Evolutionary conservation across 1,140 invertebrate species (phyloP), one percentile per base, ranked within the genome.

Genomic region (Stegodyphus dumicola): DNA sequence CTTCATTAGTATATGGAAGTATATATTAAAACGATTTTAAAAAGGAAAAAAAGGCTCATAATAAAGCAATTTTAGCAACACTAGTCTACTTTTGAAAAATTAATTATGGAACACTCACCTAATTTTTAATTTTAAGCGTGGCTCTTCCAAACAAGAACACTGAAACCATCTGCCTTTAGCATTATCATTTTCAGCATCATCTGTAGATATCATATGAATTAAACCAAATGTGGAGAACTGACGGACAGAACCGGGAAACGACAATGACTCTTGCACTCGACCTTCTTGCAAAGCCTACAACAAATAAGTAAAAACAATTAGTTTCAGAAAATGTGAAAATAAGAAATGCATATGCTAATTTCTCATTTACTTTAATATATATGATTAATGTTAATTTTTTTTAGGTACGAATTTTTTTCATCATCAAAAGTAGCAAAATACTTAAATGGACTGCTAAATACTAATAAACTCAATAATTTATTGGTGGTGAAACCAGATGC

Each of bases 161-260:
- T 80, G 53, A 54, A 64, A 80, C 87, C 84, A 84, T 65, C 73
- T 78, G 2, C 77, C 83, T 64, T 69, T 75, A 9, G 52, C 69
- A 77, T 87, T 77, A 77, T 85, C 81, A 75, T 85, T 74, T 60
- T 77, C 70, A 60, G 60, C 33, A 15, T 86, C 87, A 56, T 83
- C 67, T 49, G 74, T 64, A 7, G 77, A 48, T 18, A 60, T 60
- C 71, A 88, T 86, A 33, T 76, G 75, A 71, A 88, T 71, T 3
- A 88, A 75, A 18, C 85, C 87, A 86, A 88, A 88, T 71, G 84
- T 81, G 54, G 87, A 83, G 65, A 88, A 88, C 10, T 83, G 84
- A 3, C 87, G 84, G 33, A 87, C 74, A 70, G 86, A 87, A 6
- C 78, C 76, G 49, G 79, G 77, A 77, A 83, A 86, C 11, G 60